Base-by-base conservation (phyloP, 2,113 vertebrate genomes). In the Benitochromis conjunctus region DNA sequence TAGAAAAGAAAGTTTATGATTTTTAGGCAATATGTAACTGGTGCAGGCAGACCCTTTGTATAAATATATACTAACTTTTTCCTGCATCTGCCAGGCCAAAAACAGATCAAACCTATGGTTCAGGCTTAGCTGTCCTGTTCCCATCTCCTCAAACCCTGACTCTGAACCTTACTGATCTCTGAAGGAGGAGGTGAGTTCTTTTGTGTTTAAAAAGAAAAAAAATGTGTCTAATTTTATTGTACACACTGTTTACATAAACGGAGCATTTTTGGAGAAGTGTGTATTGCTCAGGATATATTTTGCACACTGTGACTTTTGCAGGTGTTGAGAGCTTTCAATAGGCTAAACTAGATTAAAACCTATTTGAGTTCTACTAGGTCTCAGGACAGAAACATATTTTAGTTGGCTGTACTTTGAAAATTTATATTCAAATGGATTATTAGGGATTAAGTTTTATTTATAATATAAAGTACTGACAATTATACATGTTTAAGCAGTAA, bases 261-360 rank as follows among this genome's bases (percentile, higher is more conserved):
- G 60, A 64, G 18, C 60, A 38, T 38, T 64, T 64, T 21, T 64
- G 60, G 34, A 64, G 60, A 64, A 38, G 34, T 64, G 34, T 38
- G 60, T 64, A 64, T 64, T 64, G 60, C 60, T 64, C 36, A 38
- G 60, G 60, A 38, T 64, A 64, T 64, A 64, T 64, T 64, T 64
- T 38, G 34, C 60, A 7, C 60, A 64, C 60, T 64, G 34, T n/a
- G n/a, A n/a, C n/a, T n/a, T n/a, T n/a, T n/a, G 34, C 9, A 60
- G 58, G 58, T 60, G 16, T 29, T 60, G 58, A 11, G 16, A 60
- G 29, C 16, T 60, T 60, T 62, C 29, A 62, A 29, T 62, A 9
- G 29, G 29, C 58, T 62, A 62, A 34, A 62, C 58, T 19, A 62
- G 29, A 62, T 62, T 19, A 62, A 60, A 60, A 34, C 3, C 29